These are phyloP conservation scores for Eucidaris tribuloides DNA, from an alignment of 35 echinoderm and acorn worm species.

Conservation along the genomic window DNA sequence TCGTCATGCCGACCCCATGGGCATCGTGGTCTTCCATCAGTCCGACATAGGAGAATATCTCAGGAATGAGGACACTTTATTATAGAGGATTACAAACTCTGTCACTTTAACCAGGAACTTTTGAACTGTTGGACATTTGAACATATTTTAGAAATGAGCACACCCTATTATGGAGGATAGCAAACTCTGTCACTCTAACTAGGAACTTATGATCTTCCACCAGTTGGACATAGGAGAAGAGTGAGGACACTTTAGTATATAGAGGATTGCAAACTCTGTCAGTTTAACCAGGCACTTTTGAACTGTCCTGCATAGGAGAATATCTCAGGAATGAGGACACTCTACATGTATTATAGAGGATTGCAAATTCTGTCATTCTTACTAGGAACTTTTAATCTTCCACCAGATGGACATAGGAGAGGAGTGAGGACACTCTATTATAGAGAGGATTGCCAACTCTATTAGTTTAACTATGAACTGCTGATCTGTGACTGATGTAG, in stretches of 20 bases:
- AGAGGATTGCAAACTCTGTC: background rate
- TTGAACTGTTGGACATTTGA: background rate
- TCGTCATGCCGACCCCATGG: constrained; percentile 83
- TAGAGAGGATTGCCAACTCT: background rate
- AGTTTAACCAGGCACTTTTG: too few species aligned
- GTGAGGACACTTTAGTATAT: constrained; percentile 78
- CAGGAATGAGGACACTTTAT: constrained; percentile 84
- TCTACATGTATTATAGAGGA: too few species aligned
- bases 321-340: too few species aligned
- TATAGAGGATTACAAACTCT: background rate
- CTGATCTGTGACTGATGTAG: too few species aligned
- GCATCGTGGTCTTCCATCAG: constrained; percentile 94
- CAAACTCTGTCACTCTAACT: too few species aligned
- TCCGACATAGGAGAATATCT: constrained; percentile 94
- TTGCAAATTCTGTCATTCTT: too few species aligned
- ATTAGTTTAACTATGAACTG: background rate
- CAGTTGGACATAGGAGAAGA: constrained; percentile 91
- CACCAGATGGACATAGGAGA: constrained; percentile 96
- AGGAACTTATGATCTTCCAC: constrained; percentile 86
- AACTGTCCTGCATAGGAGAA: background rate
- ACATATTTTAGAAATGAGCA: too few species aligned
- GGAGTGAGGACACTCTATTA: constrained; percentile 76
- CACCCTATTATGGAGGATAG: too few species aligned
- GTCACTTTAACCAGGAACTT: background rate
- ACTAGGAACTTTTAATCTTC: constrained; percentile 80